These are phyloP conservation scores for Brotula barbata DNA, from an alignment of 2,797 vertebrate genomes.

Conservation along the genomic window DNA sequence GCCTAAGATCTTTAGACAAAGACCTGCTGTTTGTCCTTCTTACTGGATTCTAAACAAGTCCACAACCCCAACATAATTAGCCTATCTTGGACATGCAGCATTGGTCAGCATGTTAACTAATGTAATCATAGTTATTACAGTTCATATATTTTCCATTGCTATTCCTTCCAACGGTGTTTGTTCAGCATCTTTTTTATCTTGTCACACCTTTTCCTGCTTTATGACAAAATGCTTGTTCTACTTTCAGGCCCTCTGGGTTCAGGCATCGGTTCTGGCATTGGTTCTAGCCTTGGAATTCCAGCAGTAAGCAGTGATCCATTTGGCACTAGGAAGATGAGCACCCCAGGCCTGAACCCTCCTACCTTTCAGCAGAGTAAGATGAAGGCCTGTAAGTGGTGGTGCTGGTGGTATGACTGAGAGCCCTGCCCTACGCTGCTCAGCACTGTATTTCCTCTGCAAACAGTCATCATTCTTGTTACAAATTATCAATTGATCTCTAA, in stretches of 20 bases:
- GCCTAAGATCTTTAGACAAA: too few relatives aligned
- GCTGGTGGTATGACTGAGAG: conserved; percentile 90
- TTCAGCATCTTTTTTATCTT: too few relatives aligned
- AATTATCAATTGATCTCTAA: neutral
- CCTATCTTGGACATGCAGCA: too few relatives aligned
- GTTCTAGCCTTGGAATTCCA: conserved; percentile 91
- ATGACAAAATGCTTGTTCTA: neutral
- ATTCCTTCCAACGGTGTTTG: too few relatives aligned
- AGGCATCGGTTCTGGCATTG: conserved; percentile 88
- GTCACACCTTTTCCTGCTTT: neutral
- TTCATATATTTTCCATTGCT: too few relatives aligned
- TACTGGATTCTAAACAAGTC: too few relatives aligned
- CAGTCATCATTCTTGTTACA: neutral
- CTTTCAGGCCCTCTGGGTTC: conserved; percentile 88
- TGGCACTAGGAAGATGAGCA: conserved; percentile 97
- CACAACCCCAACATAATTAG: too few relatives aligned
- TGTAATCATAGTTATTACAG: too few relatives aligned
- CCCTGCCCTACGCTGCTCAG: conserved; percentile 76
- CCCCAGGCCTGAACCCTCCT: conserved; percentile 94
- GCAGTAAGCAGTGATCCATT: conserved; percentile 94
- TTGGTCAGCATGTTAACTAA: too few relatives aligned
- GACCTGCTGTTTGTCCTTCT: too few relatives aligned
- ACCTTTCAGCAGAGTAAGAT: conserved; percentile 99
- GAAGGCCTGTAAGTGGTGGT: conserved; percentile 94
- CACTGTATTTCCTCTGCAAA: conserved; percentile 69